Evolutionary conservation across 2,113 vertebrate genomes (phyloP).

Genomic region (Planiliza haematocheilus): DNA sequence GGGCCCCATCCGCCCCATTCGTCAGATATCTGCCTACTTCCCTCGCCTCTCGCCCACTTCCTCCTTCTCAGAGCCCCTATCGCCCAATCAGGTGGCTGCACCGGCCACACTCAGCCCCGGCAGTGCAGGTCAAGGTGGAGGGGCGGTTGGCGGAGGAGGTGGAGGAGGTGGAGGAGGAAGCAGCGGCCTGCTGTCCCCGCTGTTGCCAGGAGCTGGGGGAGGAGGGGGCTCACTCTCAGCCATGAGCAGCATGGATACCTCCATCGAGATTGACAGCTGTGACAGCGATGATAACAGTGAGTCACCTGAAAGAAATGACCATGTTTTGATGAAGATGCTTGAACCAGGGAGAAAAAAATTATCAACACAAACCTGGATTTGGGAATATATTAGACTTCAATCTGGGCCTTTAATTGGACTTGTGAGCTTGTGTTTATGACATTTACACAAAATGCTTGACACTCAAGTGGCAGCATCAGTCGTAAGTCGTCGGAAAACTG

Average conservation of each 20-base stretch:
- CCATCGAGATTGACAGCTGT: conserved; percentile 85
- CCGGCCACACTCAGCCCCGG: conserved; percentile 61
- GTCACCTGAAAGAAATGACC: conserved; percentile 60
- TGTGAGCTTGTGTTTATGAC: no score
- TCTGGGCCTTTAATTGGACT: no score
- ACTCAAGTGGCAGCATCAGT: no score
- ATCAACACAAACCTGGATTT: conserved; percentile 8
- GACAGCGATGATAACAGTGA: conserved; percentile 87
- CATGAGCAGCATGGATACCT: conserved; percentile 85
- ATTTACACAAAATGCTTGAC: no score
- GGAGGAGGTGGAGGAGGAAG: conserved; percentile 16
- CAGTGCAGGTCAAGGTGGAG: conserved; percentile 40
- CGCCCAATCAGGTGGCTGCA: conserved; percentile 71
- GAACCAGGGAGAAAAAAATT: conserved; percentile 10
- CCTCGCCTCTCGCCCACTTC: conserved; percentile 82
- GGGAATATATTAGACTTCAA: no score
- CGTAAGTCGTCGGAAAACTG: no score
- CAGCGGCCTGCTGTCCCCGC: conserved; percentile 69
- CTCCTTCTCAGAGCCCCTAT: conserved; percentile 80
- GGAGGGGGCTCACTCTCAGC: conserved; percentile 72
- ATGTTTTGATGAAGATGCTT: conserved; percentile 18
- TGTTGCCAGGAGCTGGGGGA: conserved; percentile 54
- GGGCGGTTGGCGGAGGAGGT: conserved; percentile 23
- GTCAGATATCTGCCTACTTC: conserved; percentile 86
- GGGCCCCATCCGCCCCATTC: conserved; percentile 86